Conservation (phyloP, 2,797 vertebrate species). For the Urosaurus nigricauda region DNA sequence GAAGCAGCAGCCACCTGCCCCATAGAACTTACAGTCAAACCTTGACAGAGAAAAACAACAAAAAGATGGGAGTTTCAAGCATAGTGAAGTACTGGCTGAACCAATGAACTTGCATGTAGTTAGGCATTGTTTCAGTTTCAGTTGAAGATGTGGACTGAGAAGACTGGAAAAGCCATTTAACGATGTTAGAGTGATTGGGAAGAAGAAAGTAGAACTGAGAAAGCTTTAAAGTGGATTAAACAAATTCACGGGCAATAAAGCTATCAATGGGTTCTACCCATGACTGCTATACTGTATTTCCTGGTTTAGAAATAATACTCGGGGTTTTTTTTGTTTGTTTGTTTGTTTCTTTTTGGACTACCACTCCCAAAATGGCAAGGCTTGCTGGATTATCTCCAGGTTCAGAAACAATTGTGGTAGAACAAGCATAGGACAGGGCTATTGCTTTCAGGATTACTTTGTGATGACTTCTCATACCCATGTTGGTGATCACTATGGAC, state of each 20-base stretch:
- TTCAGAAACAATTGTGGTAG: too few relatives aligned
- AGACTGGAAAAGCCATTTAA: not conserved
- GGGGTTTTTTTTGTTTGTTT: too few relatives aligned
- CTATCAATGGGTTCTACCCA: not conserved
- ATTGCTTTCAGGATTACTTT: too few relatives aligned
- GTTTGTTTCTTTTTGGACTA: not conserved
- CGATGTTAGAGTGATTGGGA: not conserved
- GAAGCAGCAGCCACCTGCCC: not conserved
- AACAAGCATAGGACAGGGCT: too few relatives aligned
- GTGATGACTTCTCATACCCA: too few relatives aligned
- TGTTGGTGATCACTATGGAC: too few relatives aligned
- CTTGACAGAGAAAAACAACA: not conserved
- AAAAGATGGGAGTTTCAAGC: not conserved
- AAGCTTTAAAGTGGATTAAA: not conserved
- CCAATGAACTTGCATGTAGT: not conserved
- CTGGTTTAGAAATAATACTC: not conserved
- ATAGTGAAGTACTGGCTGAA: not conserved
- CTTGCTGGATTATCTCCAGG: too few relatives aligned
- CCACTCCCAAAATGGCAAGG: not conserved
- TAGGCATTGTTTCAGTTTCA: not conserved
- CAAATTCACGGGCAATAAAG: not conserved
- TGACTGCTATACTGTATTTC: not conserved
- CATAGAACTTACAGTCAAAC: not conserved
- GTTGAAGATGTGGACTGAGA: not conserved
- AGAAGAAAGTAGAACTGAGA: not conserved